Evolutionary conservation across 2,797 vertebrate genomes (phyloP), one percentile per base, ranked within the genome.

Genomic region (Ctenochaetus hawaiiensis): DNA sequence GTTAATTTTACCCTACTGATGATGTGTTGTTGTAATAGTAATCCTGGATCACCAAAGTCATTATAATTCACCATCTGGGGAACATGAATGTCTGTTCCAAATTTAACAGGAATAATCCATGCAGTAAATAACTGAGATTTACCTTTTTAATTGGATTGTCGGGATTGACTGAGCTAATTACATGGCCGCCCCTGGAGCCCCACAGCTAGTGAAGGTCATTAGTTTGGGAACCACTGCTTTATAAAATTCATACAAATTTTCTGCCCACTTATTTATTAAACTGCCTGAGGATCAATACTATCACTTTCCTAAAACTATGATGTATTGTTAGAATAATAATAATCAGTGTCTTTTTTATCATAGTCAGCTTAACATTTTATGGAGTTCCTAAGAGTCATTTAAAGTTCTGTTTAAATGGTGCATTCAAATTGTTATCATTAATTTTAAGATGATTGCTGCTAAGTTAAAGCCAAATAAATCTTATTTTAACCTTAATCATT

Each of bases 341-440:
- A 20, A 47, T 16, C 22, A 18, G 7, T 26, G 8, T 10, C 7
- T n/a, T 34, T 54, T 22, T 49, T 34, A 43, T 22, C 22, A 30
- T 23, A 26, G 26, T 58, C 8, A 20, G 37, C 13, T 43, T 17
- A 20, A 56, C 20, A 49, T 49, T 65, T 73, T 53, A 49, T 66
- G 13, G 9, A 30, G 37, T 44, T 14, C 8, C 37, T 51, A 7
- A 17, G 14, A 41, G 6, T 51, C 23, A 51, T 30, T 41, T 43
- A 16, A 16, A 60, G 3, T 37, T 23, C 43, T 47, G 20, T 65
- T 72, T 48, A 67, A 66, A 23, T 45, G 45, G 8, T 65, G 20
- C 59, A 45, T 43, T 23, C 3, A 39, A 43, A 58, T 44, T 49
- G 9, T 30, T 37, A 37, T 37, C 52, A 49, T 58, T 22, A 45